These are phyloP conservation scores for Sepioteuthis lessoniana DNA, from an alignment of 2,888 invertebrate genomes.

Conservation along the genomic window DNA sequence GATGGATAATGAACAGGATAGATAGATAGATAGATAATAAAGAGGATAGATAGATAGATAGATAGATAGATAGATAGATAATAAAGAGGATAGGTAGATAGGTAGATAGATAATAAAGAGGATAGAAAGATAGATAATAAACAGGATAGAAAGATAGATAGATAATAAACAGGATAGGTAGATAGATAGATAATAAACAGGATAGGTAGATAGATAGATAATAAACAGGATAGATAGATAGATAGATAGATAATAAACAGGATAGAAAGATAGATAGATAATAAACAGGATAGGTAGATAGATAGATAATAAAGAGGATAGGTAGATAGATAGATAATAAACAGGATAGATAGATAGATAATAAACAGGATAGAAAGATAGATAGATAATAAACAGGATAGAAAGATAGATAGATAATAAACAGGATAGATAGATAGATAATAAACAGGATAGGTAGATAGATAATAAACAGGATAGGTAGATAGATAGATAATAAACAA, in stretches of 20 bases:
- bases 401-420: not conserved
- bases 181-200: too few relatives aligned
- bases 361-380: not conserved
- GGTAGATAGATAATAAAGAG: not conserved
- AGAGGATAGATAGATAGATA: not conserved
- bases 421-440: not conserved
- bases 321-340: not conserved
- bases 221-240: not conserved
- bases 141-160: not conserved
- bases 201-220: not conserved
- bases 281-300: not conserved
- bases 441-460: not conserved
- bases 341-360: not conserved
- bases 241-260: not conserved
- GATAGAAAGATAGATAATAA: not conserved
- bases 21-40: fast-evolving
- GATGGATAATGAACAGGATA: not conserved
- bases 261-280: too few relatives aligned
- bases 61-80: not conserved
- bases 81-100: fast-evolving
- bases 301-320: too few relatives aligned
- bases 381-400: not conserved
- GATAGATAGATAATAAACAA: fast-evolving
- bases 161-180: not conserved
- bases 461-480: not conserved